Evolutionary conservation across 2,113 vertebrate genomes (phyloP), one percentile per base, ranked within the genome.

Genomic region (Puma concolor): DNA sequence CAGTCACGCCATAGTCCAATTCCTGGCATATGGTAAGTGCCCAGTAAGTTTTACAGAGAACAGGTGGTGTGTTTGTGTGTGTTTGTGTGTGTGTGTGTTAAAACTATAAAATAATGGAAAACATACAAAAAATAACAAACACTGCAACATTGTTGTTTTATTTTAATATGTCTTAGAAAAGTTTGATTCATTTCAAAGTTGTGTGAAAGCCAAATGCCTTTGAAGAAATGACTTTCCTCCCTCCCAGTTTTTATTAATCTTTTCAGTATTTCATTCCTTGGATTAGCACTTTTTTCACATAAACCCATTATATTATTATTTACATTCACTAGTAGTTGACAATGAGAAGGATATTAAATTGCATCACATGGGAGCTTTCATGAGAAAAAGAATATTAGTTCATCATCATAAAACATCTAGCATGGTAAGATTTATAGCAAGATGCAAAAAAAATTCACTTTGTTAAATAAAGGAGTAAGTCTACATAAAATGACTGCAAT

Each of bases 151-250:
- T 74, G 4, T 44, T 66, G 25, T 23, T 48, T 84, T 41, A 84
- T 77, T 91, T 88, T 71, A 98, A 97, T 97, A 97, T 25, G 44
- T 66, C 91, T 72, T 96, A 97, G 71, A 96, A 97, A 96, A 90
- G 79, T 98, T 91, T 81, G 41, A 97, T 95, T 48, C 23, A 94
- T 95, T 97, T 97, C 86, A 98, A 95, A 89, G 69, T 93, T 97
- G 89, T 80, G 64, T 90, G 97, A 54, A 98, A 98, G 96, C 66
- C 29, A 98, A 97, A 85, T 92, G 95, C 29, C 67, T 97, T 96
- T 98, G 50, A 84, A 91, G 79, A 76, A 94, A 89, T 60, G 14
- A 44, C 85, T 97, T 97, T 93, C 57, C 15, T 91, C 96, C 60
- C 66, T 74, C 41, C 13, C 14, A 74, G 54, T 96, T 97, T 96